Base-by-base conservation (phyloP, 2,888 invertebrate genomes). In the Copidosoma aretas region DNA sequence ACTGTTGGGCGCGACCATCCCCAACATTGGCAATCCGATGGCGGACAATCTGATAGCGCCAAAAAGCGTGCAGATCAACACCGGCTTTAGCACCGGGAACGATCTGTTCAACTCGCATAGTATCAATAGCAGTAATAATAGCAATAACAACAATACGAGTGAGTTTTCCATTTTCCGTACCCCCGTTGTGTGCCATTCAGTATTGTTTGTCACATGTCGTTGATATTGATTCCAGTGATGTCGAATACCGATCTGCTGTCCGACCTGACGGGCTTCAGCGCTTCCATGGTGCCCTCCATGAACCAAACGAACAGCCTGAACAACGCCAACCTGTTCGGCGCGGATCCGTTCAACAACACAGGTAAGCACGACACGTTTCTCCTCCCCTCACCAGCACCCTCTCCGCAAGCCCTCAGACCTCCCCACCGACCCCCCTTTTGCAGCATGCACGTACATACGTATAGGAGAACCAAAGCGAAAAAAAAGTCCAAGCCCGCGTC, bases 171-270 rank as follows among this genome's bases (percentile, higher is more conserved):
- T 56, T 56, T 54, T 53, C 17, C 2, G 2, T n/a, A 14, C 14
- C 17, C n/a, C n/a, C n/a, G n/a, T n/a, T n/a, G n/a, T n/a, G n/a
- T n/a, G n/a, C n/a, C n/a, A n/a, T n/a, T n/a, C n/a, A n/a, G n/a
- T n/a, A n/a, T n/a, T n/a, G n/a, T n/a, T n/a, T n/a, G n/a, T n/a
- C 17, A 54, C 25, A 53, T 24, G 41, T 25, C 59, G 21, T 58
- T 25, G n/a, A 49, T 57, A 46, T 64, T n/a, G 22, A 19, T 51
- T 67, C 24, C 60, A 80, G 77, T 74, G 22, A 60, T 76, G 52
- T 77, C 79, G 60, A 80, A 78, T 62, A 78, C 81, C 5, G 87
- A 87, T 80, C 82, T 87, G 73, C 76, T 87, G 61, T 84, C 87
- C 10, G 86, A 86, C 74, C 81, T 87, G 70, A 84, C 84, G 61